A percentile compares a stretch with the other conserved stretches of the same genome.
phyloP scores from a whole-genome alignment of 2,113 vertebrate genomes.

The Syngnathus typhle region DNA sequence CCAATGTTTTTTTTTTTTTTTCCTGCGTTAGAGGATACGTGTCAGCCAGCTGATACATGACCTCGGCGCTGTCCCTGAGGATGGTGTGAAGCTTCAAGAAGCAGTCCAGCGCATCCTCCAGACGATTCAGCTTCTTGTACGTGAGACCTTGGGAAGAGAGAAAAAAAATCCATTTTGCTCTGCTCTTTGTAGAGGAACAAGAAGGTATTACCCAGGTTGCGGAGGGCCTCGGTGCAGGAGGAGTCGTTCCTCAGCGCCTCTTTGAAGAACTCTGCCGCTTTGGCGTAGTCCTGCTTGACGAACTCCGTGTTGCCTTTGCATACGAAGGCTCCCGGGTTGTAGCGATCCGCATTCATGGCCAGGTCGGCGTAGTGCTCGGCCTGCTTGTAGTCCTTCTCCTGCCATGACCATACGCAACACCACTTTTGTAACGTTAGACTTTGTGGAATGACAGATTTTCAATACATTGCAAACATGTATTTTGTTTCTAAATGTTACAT shows the following conservation, averaged over 20 bases:
- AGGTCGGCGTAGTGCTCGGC: constrained; percentile 89
- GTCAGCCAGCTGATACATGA: constrained; percentile 87
- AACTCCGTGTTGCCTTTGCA: constrained; percentile 95
- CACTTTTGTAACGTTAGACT: neutral
- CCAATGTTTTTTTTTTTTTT: neutral
- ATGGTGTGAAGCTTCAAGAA: constrained; percentile 94
- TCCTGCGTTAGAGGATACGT: constrained; percentile 78
- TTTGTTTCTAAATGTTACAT: too few species aligned
- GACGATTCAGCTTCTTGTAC: constrained; percentile 81
- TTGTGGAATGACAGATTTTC: neutral
- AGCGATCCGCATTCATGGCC: constrained; percentile 88
- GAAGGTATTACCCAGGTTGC: constrained; percentile 82
- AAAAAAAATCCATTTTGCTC: neutral
- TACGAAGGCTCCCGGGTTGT: constrained; percentile 89
- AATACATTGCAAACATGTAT: too few species aligned
- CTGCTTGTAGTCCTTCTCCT: constrained; percentile 90
- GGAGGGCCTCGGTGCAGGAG: constrained; percentile 92
- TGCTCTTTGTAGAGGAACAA: neutral
- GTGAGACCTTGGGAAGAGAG: constrained; percentile 73
- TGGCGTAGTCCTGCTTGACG: constrained; percentile 83
- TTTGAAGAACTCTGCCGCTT: constrained; percentile 92
- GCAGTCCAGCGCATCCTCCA: constrained; percentile 88
- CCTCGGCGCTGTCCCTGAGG: constrained; percentile 85
- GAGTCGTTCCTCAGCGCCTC: constrained; percentile 96
- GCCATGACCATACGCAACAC: neutral